Evolutionary conservation across 2,888 invertebrate species (phyloP).

Genomic region (Eristalinus sepulchralis): DNA sequence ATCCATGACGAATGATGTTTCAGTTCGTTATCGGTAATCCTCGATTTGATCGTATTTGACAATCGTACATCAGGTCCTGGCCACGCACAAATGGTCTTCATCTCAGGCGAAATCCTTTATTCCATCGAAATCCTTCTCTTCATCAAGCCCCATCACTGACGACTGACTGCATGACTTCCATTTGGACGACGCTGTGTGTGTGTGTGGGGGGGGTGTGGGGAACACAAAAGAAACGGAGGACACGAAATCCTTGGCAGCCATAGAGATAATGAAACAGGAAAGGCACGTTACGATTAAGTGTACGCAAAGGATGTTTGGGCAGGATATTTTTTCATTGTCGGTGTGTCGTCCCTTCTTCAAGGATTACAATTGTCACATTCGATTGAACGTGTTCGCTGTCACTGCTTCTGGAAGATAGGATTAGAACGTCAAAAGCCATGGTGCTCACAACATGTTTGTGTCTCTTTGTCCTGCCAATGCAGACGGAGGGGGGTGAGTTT

Average conservation of each 20-base stretch:
- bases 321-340: background rate
- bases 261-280: slow-evolving; percentile 23
- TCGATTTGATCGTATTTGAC: slow-evolving; percentile 10
- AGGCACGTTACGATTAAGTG: slow-evolving; percentile 4
- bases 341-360: slow-evolving; percentile 8
- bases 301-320: slow-evolving; percentile 13
- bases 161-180: background rate
- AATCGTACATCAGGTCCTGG: slow-evolving; percentile 5
- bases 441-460: slow-evolving; percentile 15
- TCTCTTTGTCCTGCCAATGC: background rate
- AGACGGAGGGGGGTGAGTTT: background rate
- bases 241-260: background rate
- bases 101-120: background rate
- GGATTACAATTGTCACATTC: slow-evolving; percentile 71
- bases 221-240: background rate
- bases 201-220: background rate
- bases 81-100: background rate
- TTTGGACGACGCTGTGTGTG: background rate
- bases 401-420: slow-evolving; percentile 3
- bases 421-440: slow-evolving; percentile 30
- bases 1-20: slow-evolving; percentile 34
- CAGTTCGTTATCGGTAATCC: slow-evolving; percentile 30
- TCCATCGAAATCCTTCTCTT: background rate
- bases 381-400: slow-evolving; percentile 55
- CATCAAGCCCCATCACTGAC: background rate